Percentiles rank a stretch among this genome's conserved stretches.
phyloP scores from a whole-genome alignment of 2,113 vertebrate genomes.

The Corythoichthys intestinalis region DNA sequence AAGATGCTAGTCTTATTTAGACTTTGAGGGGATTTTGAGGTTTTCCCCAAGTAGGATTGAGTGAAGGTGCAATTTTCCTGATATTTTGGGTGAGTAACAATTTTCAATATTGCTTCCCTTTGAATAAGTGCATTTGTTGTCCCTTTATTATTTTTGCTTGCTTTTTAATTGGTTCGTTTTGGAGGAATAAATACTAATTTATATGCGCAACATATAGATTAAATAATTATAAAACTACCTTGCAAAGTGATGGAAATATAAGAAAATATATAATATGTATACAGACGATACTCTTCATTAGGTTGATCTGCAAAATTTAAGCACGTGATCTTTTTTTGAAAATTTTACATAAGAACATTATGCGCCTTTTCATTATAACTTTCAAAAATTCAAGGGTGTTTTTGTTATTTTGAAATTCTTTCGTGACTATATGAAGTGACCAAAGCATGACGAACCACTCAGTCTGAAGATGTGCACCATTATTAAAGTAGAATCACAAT shows the following conservation, averaged over 20 bases:
- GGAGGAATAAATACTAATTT: not conserved
- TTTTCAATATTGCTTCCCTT: not conserved
- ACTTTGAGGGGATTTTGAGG: constrained; percentile 20
- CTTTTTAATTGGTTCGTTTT: not conserved
- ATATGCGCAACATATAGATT: not conserved
- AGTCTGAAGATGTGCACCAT: not conserved
- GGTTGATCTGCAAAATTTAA: not conserved
- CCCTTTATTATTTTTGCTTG: not conserved
- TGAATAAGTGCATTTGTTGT: not conserved
- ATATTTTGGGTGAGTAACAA: not conserved
- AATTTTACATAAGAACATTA: not conserved
- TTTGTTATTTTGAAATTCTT: not conserved
- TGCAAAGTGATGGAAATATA: not conserved
- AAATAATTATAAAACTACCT: not conserved
- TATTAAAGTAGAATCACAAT: not conserved
- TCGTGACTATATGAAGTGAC: not conserved
- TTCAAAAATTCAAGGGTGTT: not conserved
- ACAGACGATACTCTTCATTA: not conserved
- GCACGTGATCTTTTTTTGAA: not conserved
- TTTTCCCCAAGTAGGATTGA: constrained; percentile 10
- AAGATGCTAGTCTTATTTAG: constrained; percentile 38
- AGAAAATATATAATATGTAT: not conserved
- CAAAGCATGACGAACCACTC: not conserved
- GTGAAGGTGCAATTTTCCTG: not conserved
- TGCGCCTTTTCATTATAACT: too few species aligned